phyloP scores from a whole-genome alignment of 2,888 invertebrate species.

The Maniola hyperantus region DNA sequence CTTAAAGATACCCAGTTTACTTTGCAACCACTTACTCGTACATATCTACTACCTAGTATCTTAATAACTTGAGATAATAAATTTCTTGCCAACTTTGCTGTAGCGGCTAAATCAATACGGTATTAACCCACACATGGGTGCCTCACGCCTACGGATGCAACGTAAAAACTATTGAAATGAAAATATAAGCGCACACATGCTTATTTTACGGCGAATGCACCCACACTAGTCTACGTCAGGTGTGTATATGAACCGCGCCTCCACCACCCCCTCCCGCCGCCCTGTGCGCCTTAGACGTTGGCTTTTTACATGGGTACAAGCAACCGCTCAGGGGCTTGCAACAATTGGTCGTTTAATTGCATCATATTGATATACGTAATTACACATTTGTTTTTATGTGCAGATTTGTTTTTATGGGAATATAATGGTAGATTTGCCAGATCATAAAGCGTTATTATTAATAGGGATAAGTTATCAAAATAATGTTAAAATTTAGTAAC shows the following conservation, averaged over 20 bases:
- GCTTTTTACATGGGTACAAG: constrained; percentile 80
- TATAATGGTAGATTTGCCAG: too few relatives aligned
- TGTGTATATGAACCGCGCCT: constrained; percentile 60
- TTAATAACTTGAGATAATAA: constrained; percentile 61
- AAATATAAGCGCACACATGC: constrained; percentile 73
- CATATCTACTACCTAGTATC: background rate
- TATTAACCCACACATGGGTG: constrained; percentile 72
- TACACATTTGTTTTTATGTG: background rate
- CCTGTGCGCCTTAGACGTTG: constrained; percentile 77
- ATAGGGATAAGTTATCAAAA: too few relatives aligned
- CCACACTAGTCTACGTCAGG: constrained; percentile 58
- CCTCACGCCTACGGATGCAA: constrained; percentile 64
- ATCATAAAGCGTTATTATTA: too few relatives aligned
- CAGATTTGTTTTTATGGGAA: too few relatives aligned
- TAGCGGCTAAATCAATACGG: constrained; percentile 74
- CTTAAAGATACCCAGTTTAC: constrained; percentile 17
- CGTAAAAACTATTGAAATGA: constrained; percentile 81
- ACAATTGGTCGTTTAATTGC: constrained; percentile 53
- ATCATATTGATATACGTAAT: constrained; percentile 10
- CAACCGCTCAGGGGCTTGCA: constrained; percentile 57
- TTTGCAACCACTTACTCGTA: constrained; percentile 40
- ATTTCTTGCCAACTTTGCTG: constrained; percentile 68
- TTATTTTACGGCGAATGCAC: constrained; percentile 44
- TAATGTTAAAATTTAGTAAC: too few relatives aligned
- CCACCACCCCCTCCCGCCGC: constrained; percentile 48